phyloP scores from a whole-genome alignment of 2,797 vertebrate species.

The Acomys russatus region DNA sequence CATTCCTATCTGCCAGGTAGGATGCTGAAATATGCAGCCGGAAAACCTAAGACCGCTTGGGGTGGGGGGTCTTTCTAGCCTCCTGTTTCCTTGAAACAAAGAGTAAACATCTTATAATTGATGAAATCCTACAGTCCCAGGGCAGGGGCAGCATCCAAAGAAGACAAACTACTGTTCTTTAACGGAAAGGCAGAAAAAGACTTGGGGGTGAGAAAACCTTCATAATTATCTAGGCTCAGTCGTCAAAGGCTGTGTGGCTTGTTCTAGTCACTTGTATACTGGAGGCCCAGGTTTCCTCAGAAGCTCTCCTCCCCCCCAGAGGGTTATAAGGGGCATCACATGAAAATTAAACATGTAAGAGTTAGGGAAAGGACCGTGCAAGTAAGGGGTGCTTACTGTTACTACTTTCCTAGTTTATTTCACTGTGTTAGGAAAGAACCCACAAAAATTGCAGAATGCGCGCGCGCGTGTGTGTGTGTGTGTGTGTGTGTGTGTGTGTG shows the following conservation, averaged over 20 bases:
- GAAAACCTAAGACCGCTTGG: not conserved
- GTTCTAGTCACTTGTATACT: not conserved
- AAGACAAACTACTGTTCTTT: not conserved
- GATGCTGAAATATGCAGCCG: not conserved
- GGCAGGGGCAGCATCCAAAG: not conserved
- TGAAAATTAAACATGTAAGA: not conserved
- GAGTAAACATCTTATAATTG: not conserved
- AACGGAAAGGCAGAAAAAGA: not conserved
- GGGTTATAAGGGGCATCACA: not conserved
- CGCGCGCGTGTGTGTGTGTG: too few relatives aligned
- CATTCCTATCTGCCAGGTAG: not conserved
- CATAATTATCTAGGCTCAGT: not conserved
- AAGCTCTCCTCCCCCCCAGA: not conserved
- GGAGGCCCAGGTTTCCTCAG: not conserved
- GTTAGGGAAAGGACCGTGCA: not conserved
- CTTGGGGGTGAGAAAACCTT: not conserved
- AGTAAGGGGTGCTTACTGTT: not conserved
- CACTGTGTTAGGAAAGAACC: not conserved
- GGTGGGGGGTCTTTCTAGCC: not conserved
- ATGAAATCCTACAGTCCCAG: not conserved
- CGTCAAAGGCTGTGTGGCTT: not conserved
- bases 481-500: too few relatives aligned
- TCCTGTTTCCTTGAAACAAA: not conserved
- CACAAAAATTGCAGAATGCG: not conserved
- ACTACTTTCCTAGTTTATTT: constrained; percentile 25